Evolutionary conservation across 2,888 invertebrate species (phyloP), one percentile per base, ranked within the genome.

Genomic region (Drosophila birchii): DNA sequence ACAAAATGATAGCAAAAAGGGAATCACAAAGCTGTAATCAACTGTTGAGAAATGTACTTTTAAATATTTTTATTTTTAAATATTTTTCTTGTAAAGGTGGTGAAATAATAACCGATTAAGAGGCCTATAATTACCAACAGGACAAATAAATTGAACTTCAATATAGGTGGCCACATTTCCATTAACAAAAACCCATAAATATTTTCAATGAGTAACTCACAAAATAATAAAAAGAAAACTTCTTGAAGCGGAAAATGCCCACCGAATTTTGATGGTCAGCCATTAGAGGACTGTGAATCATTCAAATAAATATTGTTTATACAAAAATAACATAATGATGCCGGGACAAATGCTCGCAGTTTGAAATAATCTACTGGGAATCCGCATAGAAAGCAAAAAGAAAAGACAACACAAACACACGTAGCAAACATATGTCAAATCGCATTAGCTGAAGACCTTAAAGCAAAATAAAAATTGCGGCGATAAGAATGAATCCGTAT

Each of bases 341-440:
- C n/a, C 36, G 36, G 47, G 20, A 64, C 5, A 49, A 55, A n/a
- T 32, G 16, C 39, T 34, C 34, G 32, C 23, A 34, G 36, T 32
- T 41, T 18, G 16, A 26, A 18, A 14, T 32, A 51, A 51, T 69
- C 38, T 18, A 44, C 20, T 44, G 18, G 36, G 26, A 64, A 51
- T 44, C 36, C 51, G 43, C 20, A 51, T 12, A 16, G 18, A 18
- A 18, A 53, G 32, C 34, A 39, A 51, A 49, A 59, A 68, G 44
- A 45, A 69, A 56, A 59, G 26, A 34, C 32, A 63, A 51, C 53
- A 68, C 69, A 70, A 70, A 54, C 58, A 70, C 69, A 70, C 70
- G 70, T 70, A 58, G 60, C 70, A 55, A 43, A 60, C 43, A 53
- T 57, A 51, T 73, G 20, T 51, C 68, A 47, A 53, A 59, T 70